Evolutionary conservation across 2,888 invertebrate species (phyloP), one percentile per base, ranked within the genome.

Genomic region (Tenthredo amoena): DNA sequence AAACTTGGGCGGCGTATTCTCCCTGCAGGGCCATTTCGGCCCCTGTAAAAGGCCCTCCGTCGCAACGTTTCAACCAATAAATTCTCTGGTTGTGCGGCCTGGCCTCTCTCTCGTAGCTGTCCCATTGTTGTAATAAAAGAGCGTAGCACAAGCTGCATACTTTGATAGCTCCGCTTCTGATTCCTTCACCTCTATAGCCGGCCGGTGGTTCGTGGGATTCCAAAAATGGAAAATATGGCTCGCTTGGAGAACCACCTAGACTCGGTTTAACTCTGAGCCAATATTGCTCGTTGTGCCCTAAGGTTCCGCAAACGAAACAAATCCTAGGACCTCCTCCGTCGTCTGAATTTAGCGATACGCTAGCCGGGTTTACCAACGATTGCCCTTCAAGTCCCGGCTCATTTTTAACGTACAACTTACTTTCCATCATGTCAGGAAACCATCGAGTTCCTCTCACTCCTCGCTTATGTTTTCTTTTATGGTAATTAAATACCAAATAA

Each of bases 51-150:
- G 97, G 97, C 87, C 98, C 98, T 91, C 98, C 97, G 92, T 99
- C 98, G 89, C 97, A 96, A 89, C 99, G 95, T 94, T 99, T 99
- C 94, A 98, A 95, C 97, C 98, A 98, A 92, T 99, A 99, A 91
- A 98, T 95, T 84, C 99, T 95, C 93, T 98, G 98, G 88, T 96
- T 95, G 93, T 98, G 97, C 0, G 98, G 98, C 89, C 97, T 97
- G 91, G 96, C 96, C 90, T 97, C 97, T 71, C 97, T 95, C 94
- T 99, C 98, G 93, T 97, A 97, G 87, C 96, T 96, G 90, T 98
- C 97, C 99, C 99, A 99, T 94, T 99, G 99, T 93, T 98, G 97
- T 85, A 96, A 95, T 71, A 99, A 95, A 91, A 98, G 95, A 83
- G 97, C 96, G 94, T 97, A 97, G 94, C 99, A 99, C 47, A 98